A percentile compares a stretch with the other conserved stretches of the same genome.
phyloP scores from a whole-genome alignment of 2,888 invertebrate genomes.

The Aleiodes alternator region DNA sequence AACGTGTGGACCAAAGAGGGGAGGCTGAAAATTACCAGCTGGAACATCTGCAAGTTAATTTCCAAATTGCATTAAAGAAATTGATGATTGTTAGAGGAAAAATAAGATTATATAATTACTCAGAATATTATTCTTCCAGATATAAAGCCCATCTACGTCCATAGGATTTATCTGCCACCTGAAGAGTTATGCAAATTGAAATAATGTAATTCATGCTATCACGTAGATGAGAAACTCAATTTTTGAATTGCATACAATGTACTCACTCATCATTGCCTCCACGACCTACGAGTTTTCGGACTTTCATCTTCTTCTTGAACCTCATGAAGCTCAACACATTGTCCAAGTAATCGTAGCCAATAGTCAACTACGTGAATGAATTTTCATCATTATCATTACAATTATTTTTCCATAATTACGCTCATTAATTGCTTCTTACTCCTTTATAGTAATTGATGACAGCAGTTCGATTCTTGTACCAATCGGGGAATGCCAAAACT shows the following conservation, averaged over 20 bases:
- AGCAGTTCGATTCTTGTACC: constrained; percentile 76
- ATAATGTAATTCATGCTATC: neutral
- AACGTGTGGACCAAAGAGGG: constrained; percentile 50
- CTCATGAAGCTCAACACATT: constrained; percentile 49
- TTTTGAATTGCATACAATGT: neutral
- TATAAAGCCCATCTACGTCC: constrained; percentile 50
- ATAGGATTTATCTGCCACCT: constrained; percentile 45
- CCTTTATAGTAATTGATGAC: constrained; percentile 77
- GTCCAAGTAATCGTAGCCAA: constrained; percentile 50
- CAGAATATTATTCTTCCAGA: constrained; percentile 69
- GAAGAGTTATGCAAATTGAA: neutral
- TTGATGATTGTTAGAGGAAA: neutral
- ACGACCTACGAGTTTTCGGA: neutral
- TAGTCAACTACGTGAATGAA: constrained; percentile 40
- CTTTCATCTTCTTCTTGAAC: constrained; percentile 29
- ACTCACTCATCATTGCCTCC: neutral
- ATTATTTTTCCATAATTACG: constrained; percentile 55
- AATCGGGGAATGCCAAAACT: constrained; percentile 79
- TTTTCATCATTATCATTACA: constrained; percentile 34
- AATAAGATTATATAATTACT: neutral
- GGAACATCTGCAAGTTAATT: constrained; percentile 49
- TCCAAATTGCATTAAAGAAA: neutral
- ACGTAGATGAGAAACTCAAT: neutral
- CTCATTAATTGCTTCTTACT: constrained; percentile 66
- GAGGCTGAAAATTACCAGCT: constrained; percentile 56